Conservation (phyloP, 2,888 invertebrate species). For the Metalampra italica region DNA sequence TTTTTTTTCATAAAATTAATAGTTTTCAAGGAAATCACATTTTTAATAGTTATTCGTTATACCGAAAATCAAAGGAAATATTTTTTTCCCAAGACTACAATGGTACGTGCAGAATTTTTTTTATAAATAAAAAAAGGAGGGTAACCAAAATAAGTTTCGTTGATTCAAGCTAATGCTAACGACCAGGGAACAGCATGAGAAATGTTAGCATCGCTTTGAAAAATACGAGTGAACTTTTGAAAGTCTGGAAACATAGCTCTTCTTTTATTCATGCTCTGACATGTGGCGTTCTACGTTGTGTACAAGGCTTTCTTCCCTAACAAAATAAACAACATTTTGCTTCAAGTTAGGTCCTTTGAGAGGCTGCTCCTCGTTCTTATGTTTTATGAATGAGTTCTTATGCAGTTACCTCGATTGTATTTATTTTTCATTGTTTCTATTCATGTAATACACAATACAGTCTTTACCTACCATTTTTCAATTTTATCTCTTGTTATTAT, state of each 20-base stretch:
- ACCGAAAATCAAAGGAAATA: too few species aligned
- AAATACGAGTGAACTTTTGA: slow-evolving; percentile 68
- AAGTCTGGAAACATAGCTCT: slow-evolving; percentile 72
- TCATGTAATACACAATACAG: not conserved
- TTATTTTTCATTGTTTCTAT: slow-evolving; percentile 20
- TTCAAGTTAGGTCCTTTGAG: slow-evolving; percentile 73
- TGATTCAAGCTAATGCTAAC: slow-evolving; percentile 29
- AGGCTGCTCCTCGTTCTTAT: slow-evolving; percentile 56
- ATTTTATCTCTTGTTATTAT: not conserved
- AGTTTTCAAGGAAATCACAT: too few species aligned
- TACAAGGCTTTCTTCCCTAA: slow-evolving; percentile 71
- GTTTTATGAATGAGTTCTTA: slow-evolving; percentile 72
- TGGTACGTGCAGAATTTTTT: too few species aligned
- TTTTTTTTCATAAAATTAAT: too few species aligned
- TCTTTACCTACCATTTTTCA: not conserved
- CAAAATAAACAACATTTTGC: slow-evolving; percentile 77
- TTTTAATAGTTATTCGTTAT: too few species aligned
- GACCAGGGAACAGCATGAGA: slow-evolving; percentile 47
- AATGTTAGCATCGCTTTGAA: slow-evolving; percentile 58
- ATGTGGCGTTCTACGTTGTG: slow-evolving; percentile 71
- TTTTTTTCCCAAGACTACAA: too few species aligned
- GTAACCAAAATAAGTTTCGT: too few species aligned
- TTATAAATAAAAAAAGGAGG: too few species aligned
- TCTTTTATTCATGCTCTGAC: slow-evolving; percentile 76
- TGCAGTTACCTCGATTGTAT: slow-evolving; percentile 49